Conservation (phyloP, 2,888 invertebrate species). For the Lysandra coridon region DNA sequence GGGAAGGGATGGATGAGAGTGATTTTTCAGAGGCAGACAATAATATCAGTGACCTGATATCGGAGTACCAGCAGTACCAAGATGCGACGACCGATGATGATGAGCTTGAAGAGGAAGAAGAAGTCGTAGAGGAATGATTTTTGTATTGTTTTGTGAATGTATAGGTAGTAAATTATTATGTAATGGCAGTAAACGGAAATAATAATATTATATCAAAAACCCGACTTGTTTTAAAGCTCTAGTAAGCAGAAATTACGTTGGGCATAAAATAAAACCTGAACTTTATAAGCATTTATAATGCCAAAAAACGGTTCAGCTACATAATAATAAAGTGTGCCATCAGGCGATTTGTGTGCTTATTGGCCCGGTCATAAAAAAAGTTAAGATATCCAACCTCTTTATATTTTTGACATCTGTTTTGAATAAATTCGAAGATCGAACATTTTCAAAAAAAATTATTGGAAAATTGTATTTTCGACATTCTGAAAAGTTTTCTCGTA, state of each 20-base stretch:
- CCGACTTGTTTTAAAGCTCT: background rate
- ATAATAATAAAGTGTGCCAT: background rate
- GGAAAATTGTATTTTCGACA: conserved; percentile 32
- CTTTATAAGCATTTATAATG: too few species aligned
- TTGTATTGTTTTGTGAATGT: background rate
- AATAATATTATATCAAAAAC: background rate
- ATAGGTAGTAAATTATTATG: background rate
- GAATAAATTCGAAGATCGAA: conserved; percentile 35
- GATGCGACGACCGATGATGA: conserved; percentile 91
- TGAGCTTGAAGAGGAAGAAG: conserved; percentile 85
- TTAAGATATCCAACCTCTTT: background rate
- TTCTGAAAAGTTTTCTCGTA: conserved; percentile 40
- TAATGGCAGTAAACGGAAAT: background rate
- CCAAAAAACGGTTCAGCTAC: background rate
- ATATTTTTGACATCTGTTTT: background rate
- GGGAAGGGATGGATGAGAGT: conserved; percentile 97
- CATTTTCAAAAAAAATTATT: conserved; percentile 13
- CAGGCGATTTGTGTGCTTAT: background rate
- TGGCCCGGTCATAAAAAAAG: background rate
- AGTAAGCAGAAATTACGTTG: too few species aligned
- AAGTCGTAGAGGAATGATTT: conserved; percentile 51
- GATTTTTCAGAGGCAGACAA: conserved; percentile 97
- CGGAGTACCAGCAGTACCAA: conserved; percentile 96
- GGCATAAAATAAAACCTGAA: too few species aligned
- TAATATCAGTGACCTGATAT: conserved; percentile 93